These are phyloP conservation scores for Zoanthus sansibaricus DNA, from an alignment of 92 coral and sea anemone species.

Conservation along the genomic window DNA sequence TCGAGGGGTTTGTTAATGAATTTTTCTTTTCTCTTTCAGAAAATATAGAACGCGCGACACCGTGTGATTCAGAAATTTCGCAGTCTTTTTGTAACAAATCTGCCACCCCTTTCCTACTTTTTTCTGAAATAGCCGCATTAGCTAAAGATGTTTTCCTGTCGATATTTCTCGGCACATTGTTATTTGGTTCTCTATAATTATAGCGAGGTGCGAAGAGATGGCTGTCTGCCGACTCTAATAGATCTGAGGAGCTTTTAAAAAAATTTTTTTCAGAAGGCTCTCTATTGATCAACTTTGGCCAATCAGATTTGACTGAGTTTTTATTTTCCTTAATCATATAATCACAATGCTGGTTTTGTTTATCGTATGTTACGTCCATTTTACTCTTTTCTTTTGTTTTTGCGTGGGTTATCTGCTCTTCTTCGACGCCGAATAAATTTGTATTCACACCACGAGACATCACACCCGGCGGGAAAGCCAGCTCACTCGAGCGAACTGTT, in stretches of 20 bases:
- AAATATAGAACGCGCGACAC: background rate
- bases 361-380: constrained; percentile 31
- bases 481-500: constrained; percentile 55
- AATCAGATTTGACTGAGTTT: background rate
- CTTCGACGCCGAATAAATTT: constrained; percentile 17
- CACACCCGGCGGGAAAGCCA: constrained; percentile 21
- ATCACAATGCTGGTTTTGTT: constrained; percentile 36
- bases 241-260: constrained; percentile 2
- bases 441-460: background rate
- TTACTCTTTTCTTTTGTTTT: constrained; percentile 28
- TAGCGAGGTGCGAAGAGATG: constrained; percentile 35
- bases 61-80: background rate
- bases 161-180: background rate
- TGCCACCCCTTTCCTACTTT: background rate
- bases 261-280: constrained; percentile 62
- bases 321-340: background rate
- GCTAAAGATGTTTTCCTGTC: background rate
- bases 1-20: background rate
- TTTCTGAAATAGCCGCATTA: background rate
- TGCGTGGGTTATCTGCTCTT: constrained; percentile 20
- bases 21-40: background rate
- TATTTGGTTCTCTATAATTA: constrained; percentile 33
- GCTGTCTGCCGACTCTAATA: constrained; percentile 60
- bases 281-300: background rate
- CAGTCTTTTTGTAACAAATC: background rate